Evolutionary conservation across 2,113 vertebrate genomes (phyloP).

Genomic region (Arvicanthis niloticus): DNA sequence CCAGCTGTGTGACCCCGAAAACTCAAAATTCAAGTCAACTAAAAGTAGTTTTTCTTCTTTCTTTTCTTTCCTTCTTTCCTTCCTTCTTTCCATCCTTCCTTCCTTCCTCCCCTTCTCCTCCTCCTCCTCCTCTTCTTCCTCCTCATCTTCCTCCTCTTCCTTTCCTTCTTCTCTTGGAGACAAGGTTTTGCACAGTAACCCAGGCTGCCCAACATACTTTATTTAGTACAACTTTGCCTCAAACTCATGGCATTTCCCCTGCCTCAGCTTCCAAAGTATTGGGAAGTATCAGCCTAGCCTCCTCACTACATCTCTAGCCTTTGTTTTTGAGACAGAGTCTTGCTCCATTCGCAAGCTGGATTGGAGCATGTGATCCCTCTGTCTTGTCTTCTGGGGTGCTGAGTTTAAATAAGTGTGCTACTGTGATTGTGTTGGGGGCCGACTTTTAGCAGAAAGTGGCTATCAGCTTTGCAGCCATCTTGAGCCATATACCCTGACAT

Average conservation of each 20-base stretch:
- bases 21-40: neutral
- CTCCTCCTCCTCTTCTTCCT: fast-evolving
- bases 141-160: fast-evolving
- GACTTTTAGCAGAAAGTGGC: too few relatives aligned
- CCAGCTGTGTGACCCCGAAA: neutral
- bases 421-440: too few relatives aligned
- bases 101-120: fast-evolving
- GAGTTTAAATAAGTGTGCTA: neutral
- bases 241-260: neutral
- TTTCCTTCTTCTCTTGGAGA: neutral
- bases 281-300: too few relatives aligned
- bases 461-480: too few relatives aligned
- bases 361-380: neutral
- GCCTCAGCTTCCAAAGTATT: neutral
- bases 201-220: neutral
- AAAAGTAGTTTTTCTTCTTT: too few relatives aligned
- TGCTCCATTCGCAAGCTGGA: neutral
- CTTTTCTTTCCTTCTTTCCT: too few relatives aligned
- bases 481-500: too few relatives aligned
- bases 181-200: too few relatives aligned
- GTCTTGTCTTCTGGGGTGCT: neutral
- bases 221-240: neutral
- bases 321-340: neutral
- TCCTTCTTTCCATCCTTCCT: fast-evolving
- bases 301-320: neutral